phyloP scores from a whole-genome alignment of 2,797 vertebrate species.

The Adelosebastes latens region DNA sequence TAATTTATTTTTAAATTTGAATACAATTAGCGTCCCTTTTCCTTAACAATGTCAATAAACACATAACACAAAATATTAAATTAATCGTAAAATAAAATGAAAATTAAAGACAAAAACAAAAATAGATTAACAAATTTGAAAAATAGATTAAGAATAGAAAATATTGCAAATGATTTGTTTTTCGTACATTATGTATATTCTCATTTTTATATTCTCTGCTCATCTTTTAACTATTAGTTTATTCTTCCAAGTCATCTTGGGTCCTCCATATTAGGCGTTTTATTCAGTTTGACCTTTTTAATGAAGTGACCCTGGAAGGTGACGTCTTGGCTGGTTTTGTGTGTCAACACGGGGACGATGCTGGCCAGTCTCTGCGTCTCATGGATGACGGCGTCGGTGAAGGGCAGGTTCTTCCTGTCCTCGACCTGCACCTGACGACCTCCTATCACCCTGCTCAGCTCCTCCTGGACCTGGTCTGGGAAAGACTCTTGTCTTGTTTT shows the following conservation, averaged over 20 bases:
- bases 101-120: too few species aligned
- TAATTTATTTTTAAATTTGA: too few species aligned
- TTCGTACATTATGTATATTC: too few species aligned
- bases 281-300: slow-evolving; percentile 55
- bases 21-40: too few species aligned
- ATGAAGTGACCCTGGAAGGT: slow-evolving; percentile 74
- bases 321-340: slow-evolving; percentile 51
- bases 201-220: too few species aligned
- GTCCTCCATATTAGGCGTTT: background rate
- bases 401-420: slow-evolving; percentile 63
- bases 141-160: too few species aligned
- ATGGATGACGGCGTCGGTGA: slow-evolving; percentile 67
- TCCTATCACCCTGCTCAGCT: slow-evolving; percentile 53
- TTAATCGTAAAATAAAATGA: too few species aligned
- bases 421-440: slow-evolving; percentile 29
- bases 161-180: too few species aligned
- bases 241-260: background rate
- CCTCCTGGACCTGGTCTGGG: slow-evolving; percentile 62
- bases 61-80: too few species aligned
- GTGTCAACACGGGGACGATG: slow-evolving; percentile 26
- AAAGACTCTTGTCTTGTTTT: background rate
- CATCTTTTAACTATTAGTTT: background rate
- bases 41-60: too few species aligned
- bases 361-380: slow-evolving; percentile 64
- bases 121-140: too few species aligned